Evolutionary conservation across 2,113 vertebrate species (phyloP).

Genomic region (Candoia aspera): DNA sequence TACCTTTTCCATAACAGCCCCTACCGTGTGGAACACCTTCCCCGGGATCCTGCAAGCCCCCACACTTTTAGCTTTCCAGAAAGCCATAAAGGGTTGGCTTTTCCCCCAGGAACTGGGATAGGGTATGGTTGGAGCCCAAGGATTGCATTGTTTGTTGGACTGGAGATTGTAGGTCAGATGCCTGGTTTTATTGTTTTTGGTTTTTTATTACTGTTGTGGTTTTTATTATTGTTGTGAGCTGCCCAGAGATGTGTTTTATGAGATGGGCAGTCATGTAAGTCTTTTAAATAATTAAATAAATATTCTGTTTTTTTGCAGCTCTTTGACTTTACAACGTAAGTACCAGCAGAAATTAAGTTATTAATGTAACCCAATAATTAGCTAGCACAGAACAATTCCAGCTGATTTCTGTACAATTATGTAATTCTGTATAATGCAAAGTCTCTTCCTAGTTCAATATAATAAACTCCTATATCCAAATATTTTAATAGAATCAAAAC

Average conservation of each 20-base stretch:
- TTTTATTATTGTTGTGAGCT: neutral
- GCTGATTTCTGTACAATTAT: neutral
- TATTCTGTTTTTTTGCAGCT: neutral
- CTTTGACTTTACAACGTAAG: neutral
- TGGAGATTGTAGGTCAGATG: neutral
- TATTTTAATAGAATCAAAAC: constrained; percentile 2
- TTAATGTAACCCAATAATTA: neutral
- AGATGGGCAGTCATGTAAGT: neutral
- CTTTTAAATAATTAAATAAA: neutral
- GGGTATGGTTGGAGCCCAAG: neutral
- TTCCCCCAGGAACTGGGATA: neutral
- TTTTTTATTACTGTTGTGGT: neutral
- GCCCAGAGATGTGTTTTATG: neutral
- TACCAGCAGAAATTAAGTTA: neutral
- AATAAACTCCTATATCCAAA: constrained; percentile 3
- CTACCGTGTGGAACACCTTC: neutral
- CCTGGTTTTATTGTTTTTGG: neutral
- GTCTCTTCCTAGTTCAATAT: rapidly evolving
- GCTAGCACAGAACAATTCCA: neutral
- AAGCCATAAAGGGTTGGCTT: neutral
- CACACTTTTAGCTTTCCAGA: neutral
- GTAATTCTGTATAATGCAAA: neutral
- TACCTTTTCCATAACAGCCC: neutral
- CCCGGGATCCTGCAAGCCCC: neutral
- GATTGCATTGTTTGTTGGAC: neutral